A percentile compares a stretch with the other conserved stretches of the same genome.
phyloP scores from a whole-genome alignment of 2,113 vertebrate genomes.

The Chinchilla lanigera region DNA sequence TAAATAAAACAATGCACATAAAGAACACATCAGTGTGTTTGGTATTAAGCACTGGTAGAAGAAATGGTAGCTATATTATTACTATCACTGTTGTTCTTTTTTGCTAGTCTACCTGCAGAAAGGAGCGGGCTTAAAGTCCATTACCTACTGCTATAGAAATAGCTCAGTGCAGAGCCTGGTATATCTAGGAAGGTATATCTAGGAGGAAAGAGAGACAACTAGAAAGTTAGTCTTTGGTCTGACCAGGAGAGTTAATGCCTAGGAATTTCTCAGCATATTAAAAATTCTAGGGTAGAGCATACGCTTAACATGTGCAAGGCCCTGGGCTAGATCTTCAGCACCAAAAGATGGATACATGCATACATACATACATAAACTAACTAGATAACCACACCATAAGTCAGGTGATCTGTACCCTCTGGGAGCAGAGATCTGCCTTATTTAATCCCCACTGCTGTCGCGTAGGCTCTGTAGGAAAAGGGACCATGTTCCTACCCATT shows the following conservation, averaged over 20 bases:
- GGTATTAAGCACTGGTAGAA: background rate
- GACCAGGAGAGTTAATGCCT: slow-evolving; percentile 8
- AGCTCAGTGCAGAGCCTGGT: background rate
- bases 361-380: background rate
- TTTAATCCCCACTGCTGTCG: background rate
- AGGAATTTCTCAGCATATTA: slow-evolving; percentile 37
- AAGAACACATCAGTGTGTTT: background rate
- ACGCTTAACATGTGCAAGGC: background rate
- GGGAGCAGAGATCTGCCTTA: background rate
- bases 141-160: background rate
- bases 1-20: background rate
- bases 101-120: background rate
- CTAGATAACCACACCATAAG: background rate
- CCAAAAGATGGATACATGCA: background rate
- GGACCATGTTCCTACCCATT: background rate
- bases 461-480: background rate
- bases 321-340: background rate
- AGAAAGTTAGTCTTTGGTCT: slow-evolving; percentile 31
- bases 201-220: background rate
- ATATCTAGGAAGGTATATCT: background rate
- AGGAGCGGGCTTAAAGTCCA: background rate
- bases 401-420: background rate
- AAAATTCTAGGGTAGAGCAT: background rate
- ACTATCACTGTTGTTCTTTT: background rate
- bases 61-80: background rate